Conservation (phyloP, 2,113 vertebrate genomes). For the Erythrocercus mccallii region DNA sequence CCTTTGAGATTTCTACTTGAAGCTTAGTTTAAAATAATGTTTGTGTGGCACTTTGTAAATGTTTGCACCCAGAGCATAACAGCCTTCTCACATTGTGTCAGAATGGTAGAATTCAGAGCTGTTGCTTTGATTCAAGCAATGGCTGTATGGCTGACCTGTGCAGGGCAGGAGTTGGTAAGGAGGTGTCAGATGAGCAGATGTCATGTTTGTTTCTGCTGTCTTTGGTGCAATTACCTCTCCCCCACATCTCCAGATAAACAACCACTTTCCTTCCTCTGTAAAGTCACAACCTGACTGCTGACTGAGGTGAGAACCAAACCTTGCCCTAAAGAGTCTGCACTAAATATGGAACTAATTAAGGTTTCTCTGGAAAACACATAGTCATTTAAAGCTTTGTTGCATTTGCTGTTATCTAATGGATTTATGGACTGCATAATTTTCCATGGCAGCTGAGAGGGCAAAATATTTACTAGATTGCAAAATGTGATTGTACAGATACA, state of each 20-base stretch:
- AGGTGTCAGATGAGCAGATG: fast-evolving
- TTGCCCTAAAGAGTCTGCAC: neutral
- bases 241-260: fast-evolving
- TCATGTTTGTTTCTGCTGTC: neutral
- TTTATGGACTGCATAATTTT: neutral
- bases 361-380: neutral
- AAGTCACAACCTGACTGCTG: fast-evolving
- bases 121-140: neutral
- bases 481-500: neutral
- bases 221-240: neutral
- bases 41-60: neutral
- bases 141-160: fast-evolving
- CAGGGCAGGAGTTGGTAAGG: fast-evolving
- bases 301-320: neutral
- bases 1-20: neutral
- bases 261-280: neutral
- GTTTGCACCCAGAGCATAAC: fast-evolving
- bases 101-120: neutral
- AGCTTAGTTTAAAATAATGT: neutral
- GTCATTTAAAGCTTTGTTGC: neutral
- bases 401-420: neutral
- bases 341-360: fast-evolving
- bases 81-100: fast-evolving
- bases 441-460: neutral
- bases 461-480: neutral